Evolutionary conservation across 2,797 vertebrate genomes (phyloP).

Genomic region (Protosalanx chinensis): DNA sequence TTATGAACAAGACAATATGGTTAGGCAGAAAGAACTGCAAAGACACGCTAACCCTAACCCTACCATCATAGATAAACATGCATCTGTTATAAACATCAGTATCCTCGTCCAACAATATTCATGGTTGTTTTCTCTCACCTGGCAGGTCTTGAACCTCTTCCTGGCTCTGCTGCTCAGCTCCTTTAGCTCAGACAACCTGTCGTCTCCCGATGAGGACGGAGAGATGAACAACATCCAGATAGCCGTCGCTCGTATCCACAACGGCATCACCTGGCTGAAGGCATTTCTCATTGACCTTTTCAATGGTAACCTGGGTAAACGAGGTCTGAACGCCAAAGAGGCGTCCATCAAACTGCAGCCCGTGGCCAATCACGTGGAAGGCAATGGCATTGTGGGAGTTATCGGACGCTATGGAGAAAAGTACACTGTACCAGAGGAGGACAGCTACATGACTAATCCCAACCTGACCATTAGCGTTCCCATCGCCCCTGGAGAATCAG

Average conservation of each 20-base stretch:
- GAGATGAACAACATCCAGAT: constrained; percentile 98
- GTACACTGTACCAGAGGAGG: constrained; percentile 65
- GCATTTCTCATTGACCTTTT: constrained; percentile 64
- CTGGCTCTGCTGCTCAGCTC: constrained; percentile 96
- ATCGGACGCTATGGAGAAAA: constrained; percentile 68
- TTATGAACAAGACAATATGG: neutral
- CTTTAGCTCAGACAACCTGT: constrained; percentile 95
- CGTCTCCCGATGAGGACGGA: constrained; percentile 90
- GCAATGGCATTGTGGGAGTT: constrained; percentile 71
- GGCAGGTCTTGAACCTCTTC: constrained; percentile 95
- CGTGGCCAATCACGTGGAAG: constrained; percentile 71
- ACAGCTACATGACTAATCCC: constrained; percentile 83
- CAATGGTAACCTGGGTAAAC: constrained; percentile 64
- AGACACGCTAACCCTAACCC: neutral
- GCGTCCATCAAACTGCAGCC: constrained; percentile 64
- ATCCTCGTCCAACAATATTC: neutral
- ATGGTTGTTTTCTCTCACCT: neutral
- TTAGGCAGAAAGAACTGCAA: neutral
- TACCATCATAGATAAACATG: neutral
- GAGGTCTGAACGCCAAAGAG: constrained; percentile 65
- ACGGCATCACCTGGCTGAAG: constrained; percentile 72
- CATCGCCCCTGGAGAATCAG: constrained; percentile 90
- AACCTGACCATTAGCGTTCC: constrained; percentile 86
- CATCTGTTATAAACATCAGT: neutral
- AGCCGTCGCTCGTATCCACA: constrained; percentile 89